Evolutionary conservation across 2,888 invertebrate genomes (phyloP).

Genomic region (Ganaspis brasiliensis): DNA sequence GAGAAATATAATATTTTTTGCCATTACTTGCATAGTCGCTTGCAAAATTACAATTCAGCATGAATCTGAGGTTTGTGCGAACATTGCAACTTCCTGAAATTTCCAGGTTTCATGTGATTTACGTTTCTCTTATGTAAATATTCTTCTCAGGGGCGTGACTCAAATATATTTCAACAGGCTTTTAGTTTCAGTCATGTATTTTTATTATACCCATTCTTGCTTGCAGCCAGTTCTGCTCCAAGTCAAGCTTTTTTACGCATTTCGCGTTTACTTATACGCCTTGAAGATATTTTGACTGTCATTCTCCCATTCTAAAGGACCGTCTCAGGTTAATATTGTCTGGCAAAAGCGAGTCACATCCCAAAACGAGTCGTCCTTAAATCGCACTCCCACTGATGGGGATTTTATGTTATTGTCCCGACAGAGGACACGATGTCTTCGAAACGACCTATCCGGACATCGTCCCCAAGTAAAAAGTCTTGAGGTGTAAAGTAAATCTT

Average conservation of each 20-base stretch:
- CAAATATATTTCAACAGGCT: slow-evolving; percentile 33
- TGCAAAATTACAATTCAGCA: slow-evolving; percentile 7
- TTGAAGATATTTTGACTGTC: slow-evolving; percentile 14
- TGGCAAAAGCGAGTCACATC: slow-evolving; percentile 18
- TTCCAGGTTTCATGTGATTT: slow-evolving; percentile 25
- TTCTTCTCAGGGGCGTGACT: slow-evolving; percentile 26
- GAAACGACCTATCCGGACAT: slow-evolving; percentile 11
- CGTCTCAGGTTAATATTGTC: slow-evolving; percentile 27
- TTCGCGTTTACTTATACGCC: slow-evolving; percentile 10
- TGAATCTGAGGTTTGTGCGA: slow-evolving; percentile 3
- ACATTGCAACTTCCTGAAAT: slow-evolving; percentile 11
- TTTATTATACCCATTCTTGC: slow-evolving; percentile 23
- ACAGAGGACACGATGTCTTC: slow-evolving; percentile 20
- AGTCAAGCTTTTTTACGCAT: neutral
- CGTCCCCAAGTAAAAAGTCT: slow-evolving; percentile 22
- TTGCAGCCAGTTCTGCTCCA: slow-evolving; percentile 1
- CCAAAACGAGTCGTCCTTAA: slow-evolving; percentile 34
- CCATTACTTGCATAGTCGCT: neutral
- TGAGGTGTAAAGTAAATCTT: slow-evolving; percentile 38
- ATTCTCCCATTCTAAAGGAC: slow-evolving; percentile 1
- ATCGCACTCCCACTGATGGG: slow-evolving; percentile 41
- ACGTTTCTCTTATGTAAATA: slow-evolving; percentile 42
- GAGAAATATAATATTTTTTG: neutral
- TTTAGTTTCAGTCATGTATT: slow-evolving; percentile 41
- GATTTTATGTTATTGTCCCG: slow-evolving; percentile 37